Conservation (phyloP, 2,113 vertebrate species). For the Dromiciops gliroides region DNA sequence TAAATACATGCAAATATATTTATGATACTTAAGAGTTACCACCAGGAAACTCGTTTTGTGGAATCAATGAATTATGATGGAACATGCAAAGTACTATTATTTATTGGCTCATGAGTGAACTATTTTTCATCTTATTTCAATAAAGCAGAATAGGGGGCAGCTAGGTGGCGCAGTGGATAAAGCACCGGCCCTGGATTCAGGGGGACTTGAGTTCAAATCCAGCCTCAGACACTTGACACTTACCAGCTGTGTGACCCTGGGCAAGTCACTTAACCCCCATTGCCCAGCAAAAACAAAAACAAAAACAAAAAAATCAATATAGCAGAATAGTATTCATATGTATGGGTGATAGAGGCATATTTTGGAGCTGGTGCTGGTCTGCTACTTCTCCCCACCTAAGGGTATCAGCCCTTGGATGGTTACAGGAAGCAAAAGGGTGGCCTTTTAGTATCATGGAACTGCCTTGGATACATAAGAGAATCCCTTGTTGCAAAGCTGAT, state of each 20-base stretch:
- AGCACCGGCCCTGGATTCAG: too few species aligned
- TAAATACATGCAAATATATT: not conserved
- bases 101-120: not conserved
- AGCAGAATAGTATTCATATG: not conserved
- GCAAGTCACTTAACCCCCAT: too few species aligned
- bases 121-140: not conserved
- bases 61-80: not conserved
- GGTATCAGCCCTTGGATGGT: not conserved
- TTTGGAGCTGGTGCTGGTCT: not conserved
- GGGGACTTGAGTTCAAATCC: too few species aligned
- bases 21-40: not conserved
- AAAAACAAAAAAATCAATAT: too few species aligned
- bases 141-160: not conserved
- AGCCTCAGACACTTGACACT: too few species aligned
- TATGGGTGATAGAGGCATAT: not conserved
- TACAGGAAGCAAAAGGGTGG: not conserved
- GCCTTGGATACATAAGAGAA: not conserved
- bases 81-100: not conserved
- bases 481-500: not conserved
- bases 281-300: too few species aligned
- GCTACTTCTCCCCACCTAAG: not conserved
- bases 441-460: not conserved
- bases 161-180: too few species aligned
- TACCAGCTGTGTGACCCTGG: too few species aligned
- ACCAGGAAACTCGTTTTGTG: not conserved